These are phyloP conservation scores for Bungarus multicinctus DNA, from an alignment of 2,113 vertebrate species.

Conservation along the genomic window DNA sequence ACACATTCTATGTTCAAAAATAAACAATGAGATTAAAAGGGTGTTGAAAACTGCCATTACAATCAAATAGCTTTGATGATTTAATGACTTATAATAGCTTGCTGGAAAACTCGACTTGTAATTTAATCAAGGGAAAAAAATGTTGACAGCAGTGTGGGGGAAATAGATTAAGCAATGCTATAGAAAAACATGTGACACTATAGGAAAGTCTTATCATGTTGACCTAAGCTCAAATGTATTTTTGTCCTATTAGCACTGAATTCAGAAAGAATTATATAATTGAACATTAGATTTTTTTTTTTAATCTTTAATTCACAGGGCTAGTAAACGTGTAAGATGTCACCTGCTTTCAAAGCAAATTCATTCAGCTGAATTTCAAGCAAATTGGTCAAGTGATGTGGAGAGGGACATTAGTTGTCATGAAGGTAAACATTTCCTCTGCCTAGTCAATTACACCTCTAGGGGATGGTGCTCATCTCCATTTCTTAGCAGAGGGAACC, in stretches of 20 bases:
- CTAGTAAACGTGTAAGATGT: neutral
- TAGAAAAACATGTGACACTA: slow-evolving; percentile 6
- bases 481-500: neutral
- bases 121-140: slow-evolving; percentile 59
- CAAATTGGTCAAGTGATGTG: neutral
- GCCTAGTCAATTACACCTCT: neutral
- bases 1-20: slow-evolving; percentile 52
- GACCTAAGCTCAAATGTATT: slow-evolving; percentile 7
- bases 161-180: slow-evolving; percentile 45
- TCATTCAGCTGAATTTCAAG: neutral
- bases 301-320: neutral
- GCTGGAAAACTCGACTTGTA: slow-evolving; percentile 33
- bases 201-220: slow-evolving; percentile 12
- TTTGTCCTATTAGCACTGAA: slow-evolving; percentile 17
- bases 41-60: slow-evolving; percentile 51
- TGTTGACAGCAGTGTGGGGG: slow-evolving; percentile 49
- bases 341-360: neutral
- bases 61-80: slow-evolving; percentile 61
- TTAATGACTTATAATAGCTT: slow-evolving; percentile 69
- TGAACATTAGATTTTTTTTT: neutral
- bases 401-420: neutral
- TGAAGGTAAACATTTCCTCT: neutral
- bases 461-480: neutral
- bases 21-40: slow-evolving; percentile 58
- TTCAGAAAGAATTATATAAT: neutral